These are phyloP conservation scores for Heteromormyrus szaboi DNA, from an alignment of 2,797 vertebrate species.

Conservation along the genomic window DNA sequence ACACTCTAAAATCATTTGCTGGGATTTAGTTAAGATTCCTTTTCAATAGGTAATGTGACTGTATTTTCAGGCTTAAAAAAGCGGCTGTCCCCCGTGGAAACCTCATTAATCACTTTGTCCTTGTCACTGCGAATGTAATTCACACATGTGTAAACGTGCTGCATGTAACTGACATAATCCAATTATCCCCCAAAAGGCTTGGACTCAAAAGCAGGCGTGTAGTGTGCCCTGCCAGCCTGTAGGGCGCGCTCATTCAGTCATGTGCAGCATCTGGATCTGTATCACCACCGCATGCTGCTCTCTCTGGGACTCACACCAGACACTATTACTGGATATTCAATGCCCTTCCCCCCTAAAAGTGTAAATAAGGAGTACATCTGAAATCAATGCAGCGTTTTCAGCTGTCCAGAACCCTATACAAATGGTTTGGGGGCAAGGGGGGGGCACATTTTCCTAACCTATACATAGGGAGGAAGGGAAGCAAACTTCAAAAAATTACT, in stretches of 20 bases:
- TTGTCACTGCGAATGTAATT: neutral
- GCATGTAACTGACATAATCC: slow-evolving; percentile 7
- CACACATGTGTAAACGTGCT: neutral
- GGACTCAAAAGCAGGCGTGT: neutral
- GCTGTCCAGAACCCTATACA: neutral
- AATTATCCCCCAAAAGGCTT: neutral
- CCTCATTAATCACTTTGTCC: neutral
- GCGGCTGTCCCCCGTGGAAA: neutral
- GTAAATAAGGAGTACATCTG: neutral
- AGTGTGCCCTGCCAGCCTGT: neutral
- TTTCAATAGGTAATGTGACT: slow-evolving; percentile 7
- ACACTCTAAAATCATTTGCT: neutral
- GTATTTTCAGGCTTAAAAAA: neutral
- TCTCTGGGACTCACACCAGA: neutral
- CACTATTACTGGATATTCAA: neutral
- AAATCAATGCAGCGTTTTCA: neutral
- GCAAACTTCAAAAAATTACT: neutral
- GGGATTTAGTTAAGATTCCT: neutral
- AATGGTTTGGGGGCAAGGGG: neutral
- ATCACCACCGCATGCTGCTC: neutral
- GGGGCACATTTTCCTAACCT: neutral
- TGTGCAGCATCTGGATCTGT: neutral
- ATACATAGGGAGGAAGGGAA: neutral
- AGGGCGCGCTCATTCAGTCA: neutral
- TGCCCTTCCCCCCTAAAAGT: neutral